phyloP scores from a whole-genome alignment of 1,140 invertebrate species.

The Drosophila lacertosa region DNA sequence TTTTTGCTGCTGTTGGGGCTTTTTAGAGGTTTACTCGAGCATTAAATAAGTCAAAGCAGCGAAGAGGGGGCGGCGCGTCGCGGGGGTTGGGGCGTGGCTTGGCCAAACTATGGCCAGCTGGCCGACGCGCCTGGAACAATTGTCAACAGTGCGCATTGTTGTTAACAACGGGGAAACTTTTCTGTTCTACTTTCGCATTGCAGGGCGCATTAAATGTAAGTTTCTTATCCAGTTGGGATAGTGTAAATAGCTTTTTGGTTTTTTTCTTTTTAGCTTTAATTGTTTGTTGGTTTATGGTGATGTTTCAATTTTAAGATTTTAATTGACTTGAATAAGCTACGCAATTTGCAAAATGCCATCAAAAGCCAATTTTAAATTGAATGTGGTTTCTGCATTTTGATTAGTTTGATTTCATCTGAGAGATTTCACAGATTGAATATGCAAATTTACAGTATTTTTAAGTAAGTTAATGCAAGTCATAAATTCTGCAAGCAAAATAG shows the following conservation, averaged over 20 bases:
- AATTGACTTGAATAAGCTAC: constrained; percentile 8
- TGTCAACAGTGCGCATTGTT: constrained; percentile 74
- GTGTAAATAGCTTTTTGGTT: constrained; percentile 55
- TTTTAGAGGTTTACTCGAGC: constrained; percentile 73
- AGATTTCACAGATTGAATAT: too few species aligned
- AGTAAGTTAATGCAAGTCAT: too few species aligned
- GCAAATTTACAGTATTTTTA: too few species aligned
- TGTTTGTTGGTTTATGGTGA: constrained; percentile 24
- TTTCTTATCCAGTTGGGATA: constrained; percentile 53
- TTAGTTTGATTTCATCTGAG: neutral
- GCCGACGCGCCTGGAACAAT: constrained; percentile 60
- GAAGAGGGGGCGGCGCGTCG: neutral
- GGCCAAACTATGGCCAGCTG: constrained; percentile 21
- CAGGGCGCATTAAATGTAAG: constrained; percentile 62
- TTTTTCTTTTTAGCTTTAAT: too few species aligned
- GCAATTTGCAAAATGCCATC: neutral
- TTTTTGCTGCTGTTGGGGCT: constrained; percentile 54
- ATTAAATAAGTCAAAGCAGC: constrained; percentile 73
- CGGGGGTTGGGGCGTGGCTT: neutral
- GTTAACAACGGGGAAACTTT: constrained; percentile 66
- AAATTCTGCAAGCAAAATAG: too few species aligned
- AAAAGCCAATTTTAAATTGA: neutral
- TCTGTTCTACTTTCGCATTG: constrained; percentile 58
- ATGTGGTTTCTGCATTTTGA: neutral
- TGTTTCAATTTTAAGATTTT: constrained; percentile 16